Evolutionary conservation across 1,140 invertebrate genomes (phyloP), one percentile per base, ranked within the genome.

Genomic region (Musca vetustissima): DNA sequence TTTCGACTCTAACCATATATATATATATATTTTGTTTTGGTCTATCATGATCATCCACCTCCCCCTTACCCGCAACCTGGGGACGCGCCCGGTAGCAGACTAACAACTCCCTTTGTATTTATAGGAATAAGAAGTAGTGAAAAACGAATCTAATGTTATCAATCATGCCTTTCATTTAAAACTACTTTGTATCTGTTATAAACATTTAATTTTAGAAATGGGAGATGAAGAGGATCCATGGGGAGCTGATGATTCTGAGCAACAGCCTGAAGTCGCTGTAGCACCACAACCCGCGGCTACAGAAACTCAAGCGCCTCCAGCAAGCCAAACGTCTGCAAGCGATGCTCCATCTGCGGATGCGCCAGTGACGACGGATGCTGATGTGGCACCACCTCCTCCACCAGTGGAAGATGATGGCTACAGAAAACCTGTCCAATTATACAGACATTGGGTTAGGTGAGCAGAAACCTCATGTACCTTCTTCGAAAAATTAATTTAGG

Each of bases 381-480:
- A 81, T 71, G 78, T 81, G 52, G 83, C 82, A 65, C 83, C 84
- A 71, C 84, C 85, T 70, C 86, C 87, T 32, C 79, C 89, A 79
- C 78, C 84, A 85, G 86, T 83, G 84, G 81, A 83, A 81, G 79
- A 81, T 73, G 74, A 80, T 74, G 80, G 79, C 15, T 82, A 79
- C 43, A 84, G 83, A 72, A 84, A 84, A 65, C 87, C 85, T 72
- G 83, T 87, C 71, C 83, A 88, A 70, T 77, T 89, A 52, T 89
- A 87, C 81, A 87, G 87, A 83, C 90, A 91, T 73, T 92, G 91
- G 91, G 90, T 90, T 73, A 88, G 89, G 86, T 89, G 82, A 71
- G 15, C 13, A 24, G 50, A 49, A 48, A n/a, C n/a, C n/a, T n/a
- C n/a, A n/a, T n/a, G n/a, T n/a, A n/a, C n/a, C n/a, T n/a, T 21